Conservation (phyloP, 1,140 invertebrate genomes). For the Tetramorium parvispinum region DNA sequence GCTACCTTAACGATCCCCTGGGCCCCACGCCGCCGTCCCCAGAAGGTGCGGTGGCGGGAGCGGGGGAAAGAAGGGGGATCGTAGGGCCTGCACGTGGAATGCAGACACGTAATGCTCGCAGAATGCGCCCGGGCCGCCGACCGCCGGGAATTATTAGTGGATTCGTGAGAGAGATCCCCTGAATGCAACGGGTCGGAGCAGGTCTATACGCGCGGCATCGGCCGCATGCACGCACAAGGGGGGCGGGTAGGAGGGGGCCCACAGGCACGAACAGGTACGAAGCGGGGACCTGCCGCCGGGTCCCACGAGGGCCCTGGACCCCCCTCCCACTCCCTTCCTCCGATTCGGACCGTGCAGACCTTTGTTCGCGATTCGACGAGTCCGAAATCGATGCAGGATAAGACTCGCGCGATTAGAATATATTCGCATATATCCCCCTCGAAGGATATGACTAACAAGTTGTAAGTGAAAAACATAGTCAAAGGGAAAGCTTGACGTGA, state of each 20-base stretch:
- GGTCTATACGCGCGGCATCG: constrained; percentile 43
- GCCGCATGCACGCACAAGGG: neutral
- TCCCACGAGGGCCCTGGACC: constrained; percentile 45
- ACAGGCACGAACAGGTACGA: constrained; percentile 74
- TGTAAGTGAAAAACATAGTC: too few species aligned
- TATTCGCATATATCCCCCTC: neutral
- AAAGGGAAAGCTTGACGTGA: too few species aligned
- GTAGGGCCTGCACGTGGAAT: constrained; percentile 81
- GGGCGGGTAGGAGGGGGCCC: neutral
- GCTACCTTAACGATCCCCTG: constrained; percentile 76
- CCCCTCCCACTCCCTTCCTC: neutral
- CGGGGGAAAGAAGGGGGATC: constrained; percentile 59
- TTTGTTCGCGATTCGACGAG: constrained; percentile 62
- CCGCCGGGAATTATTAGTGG: constrained; percentile 81
- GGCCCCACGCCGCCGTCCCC: constrained; percentile 49
- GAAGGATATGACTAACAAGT: neutral
- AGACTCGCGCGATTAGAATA: constrained; percentile 24
- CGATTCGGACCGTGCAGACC: constrained; percentile 47
- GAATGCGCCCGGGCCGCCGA: constrained; percentile 76
- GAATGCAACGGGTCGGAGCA: constrained; percentile 71
- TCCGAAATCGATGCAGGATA: constrained; percentile 60
- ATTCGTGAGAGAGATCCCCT: constrained; percentile 77
- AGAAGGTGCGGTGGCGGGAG: neutral
- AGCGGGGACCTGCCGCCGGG: constrained; percentile 46
- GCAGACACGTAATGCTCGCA: constrained; percentile 83